phyloP scores from a whole-genome alignment of 2,888 invertebrate genomes.

The Dicyrtomina minuta region DNA sequence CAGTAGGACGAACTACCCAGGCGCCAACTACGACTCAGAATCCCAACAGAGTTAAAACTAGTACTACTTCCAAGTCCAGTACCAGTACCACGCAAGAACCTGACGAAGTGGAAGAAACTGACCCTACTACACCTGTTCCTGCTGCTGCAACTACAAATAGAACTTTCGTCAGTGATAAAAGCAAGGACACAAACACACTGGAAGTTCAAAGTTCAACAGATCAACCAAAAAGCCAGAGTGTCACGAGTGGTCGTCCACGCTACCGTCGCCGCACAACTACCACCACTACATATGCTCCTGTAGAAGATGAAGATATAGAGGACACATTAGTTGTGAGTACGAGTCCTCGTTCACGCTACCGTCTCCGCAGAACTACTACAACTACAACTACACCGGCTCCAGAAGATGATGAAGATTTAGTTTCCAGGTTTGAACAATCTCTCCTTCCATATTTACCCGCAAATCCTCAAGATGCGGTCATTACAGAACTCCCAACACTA shows the following conservation, averaged over 20 bases:
- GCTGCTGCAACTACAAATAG: conserved; percentile 15
- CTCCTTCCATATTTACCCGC: background rate
- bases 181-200: background rate
- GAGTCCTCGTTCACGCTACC: background rate
- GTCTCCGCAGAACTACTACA: background rate
- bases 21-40: background rate
- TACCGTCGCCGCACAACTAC: background rate
- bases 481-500: background rate
- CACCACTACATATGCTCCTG: no score
- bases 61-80: background rate
- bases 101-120: background rate
- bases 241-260: background rate
- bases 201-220: background rate
- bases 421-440: conserved; percentile 6
- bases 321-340: no score
- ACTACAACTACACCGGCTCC: background rate
- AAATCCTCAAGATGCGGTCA: conserved; percentile 13
- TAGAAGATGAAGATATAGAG: no score
- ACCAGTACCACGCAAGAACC: conserved; percentile 4
- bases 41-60: background rate
- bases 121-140: background rate
- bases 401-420: conserved; percentile 21
- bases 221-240: no score
- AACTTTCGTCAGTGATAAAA: no score
- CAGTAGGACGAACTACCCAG: conserved; percentile 1